Evolutionary conservation across 2,113 vertebrate genomes (phyloP).

Genomic region (Oenanthe melanoleuca): DNA sequence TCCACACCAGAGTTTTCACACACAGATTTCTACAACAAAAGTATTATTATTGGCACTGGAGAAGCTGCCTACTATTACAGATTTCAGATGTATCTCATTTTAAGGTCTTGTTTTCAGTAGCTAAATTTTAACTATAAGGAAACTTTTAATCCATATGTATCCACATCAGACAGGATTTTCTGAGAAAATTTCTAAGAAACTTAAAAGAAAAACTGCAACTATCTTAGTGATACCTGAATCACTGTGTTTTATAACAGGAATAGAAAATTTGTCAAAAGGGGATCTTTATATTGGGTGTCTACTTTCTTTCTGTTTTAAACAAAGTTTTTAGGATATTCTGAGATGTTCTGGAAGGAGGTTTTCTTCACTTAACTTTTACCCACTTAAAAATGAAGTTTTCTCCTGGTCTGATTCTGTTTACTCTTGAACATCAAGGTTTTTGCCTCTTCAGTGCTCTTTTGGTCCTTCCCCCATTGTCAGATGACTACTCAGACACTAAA

Average conservation of each 20-base stretch:
- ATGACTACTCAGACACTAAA: slow-evolving; percentile 7
- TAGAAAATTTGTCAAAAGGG: background rate
- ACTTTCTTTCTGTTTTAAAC: background rate
- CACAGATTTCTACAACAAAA: background rate
- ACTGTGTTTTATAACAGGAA: background rate
- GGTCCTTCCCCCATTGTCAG: background rate
- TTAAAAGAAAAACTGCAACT: background rate
- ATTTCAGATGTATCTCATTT: background rate
- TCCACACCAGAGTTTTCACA: background rate
- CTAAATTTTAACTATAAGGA: background rate
- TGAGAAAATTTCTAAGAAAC: background rate
- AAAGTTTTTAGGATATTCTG: background rate
- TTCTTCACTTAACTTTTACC: background rate
- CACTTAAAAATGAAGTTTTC: slow-evolving; percentile 16
- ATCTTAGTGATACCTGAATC: background rate
- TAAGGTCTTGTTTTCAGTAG: background rate
- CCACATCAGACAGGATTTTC: background rate
- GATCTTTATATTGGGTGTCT: background rate
- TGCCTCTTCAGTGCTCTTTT: slow-evolving; percentile 14
- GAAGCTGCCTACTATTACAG: background rate
- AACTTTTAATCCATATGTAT: background rate
- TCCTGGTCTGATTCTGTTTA: slow-evolving; percentile 40
- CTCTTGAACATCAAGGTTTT: slow-evolving; percentile 13
- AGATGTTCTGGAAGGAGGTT: background rate
- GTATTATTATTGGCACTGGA: background rate